Conservation (phyloP, 2,888 invertebrate species). For the Drosophila peninsularis region DNA sequence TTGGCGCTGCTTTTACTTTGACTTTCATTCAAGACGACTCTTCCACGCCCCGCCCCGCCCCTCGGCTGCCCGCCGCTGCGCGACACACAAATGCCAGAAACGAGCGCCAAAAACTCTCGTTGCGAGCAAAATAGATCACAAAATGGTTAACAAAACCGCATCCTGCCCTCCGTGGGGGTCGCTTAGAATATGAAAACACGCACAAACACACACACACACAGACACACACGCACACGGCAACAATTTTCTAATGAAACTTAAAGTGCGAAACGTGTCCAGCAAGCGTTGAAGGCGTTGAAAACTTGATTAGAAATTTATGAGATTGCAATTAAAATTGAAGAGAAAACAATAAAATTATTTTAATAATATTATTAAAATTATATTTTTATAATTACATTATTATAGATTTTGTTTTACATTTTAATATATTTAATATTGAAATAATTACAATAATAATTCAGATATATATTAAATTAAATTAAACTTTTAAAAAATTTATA, state of each 20-base stretch:
- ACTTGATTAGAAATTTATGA: conserved; percentile 1
- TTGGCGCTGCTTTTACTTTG: conserved; percentile 82
- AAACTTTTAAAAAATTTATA: too few species aligned
- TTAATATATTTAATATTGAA: too few species aligned
- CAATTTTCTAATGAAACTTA: conserved; percentile 67
- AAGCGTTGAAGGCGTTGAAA: not conserved
- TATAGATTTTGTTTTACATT: too few species aligned
- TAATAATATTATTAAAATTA: not conserved
- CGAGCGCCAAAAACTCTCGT: conserved; percentile 68
- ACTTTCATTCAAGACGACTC: conserved; percentile 83
- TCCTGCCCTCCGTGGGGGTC: conserved; percentile 37
- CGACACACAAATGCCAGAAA: conserved; percentile 73
- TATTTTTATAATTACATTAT: too few species aligned
- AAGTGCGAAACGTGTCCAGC: conserved; percentile 40
- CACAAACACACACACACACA: conserved; percentile 20
- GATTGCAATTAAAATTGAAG: not conserved
- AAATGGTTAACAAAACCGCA: conserved; percentile 71
- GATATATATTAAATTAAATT: too few species aligned
- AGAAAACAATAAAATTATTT: not conserved
- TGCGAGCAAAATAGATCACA: conserved; percentile 74
- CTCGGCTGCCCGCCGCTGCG: conserved; percentile 23
- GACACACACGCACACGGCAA: conserved; percentile 6
- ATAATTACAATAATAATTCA: too few species aligned
- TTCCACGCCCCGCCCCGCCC: conserved; percentile 27
- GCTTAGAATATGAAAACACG: conserved; percentile 46